Conservation (phyloP, 2,797 vertebrate species). For the Hylomyscus alleni region DNA sequence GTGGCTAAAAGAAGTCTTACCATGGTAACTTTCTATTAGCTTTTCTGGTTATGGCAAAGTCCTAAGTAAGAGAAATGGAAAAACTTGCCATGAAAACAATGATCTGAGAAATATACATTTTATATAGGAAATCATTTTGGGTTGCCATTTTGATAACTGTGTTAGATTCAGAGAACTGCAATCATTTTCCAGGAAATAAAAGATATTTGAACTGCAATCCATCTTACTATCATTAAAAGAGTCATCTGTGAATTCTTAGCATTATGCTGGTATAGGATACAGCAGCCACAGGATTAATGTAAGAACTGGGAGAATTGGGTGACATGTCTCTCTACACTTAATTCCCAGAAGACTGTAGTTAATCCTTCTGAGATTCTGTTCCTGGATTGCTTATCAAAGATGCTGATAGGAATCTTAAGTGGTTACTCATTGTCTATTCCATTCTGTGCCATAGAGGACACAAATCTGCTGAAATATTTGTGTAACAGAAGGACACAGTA, state of each 20-base stretch:
- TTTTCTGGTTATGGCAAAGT: not conserved
- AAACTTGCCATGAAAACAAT: not conserved
- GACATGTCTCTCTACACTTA: not conserved
- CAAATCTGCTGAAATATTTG: not conserved
- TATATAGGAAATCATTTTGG: not conserved
- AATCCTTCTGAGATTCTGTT: not conserved
- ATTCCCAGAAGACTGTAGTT: not conserved
- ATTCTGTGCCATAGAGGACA: not conserved
- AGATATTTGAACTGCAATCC: not conserved
- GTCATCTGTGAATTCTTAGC: not conserved
- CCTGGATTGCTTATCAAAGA: not conserved
- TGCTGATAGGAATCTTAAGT: not conserved
- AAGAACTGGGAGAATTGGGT: not conserved
- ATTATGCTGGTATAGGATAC: not conserved
- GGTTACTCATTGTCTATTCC: not conserved
- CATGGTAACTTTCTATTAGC: not conserved
- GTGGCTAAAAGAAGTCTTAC: not conserved
- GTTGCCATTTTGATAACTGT: slow-evolving; percentile 4
- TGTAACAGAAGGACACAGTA: not conserved
- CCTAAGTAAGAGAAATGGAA: not conserved
- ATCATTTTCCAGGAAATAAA: not conserved
- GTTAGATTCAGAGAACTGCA: not conserved
- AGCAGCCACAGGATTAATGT: not conserved
- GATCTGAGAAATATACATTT: slow-evolving; percentile 10
- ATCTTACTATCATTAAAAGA: not conserved